A percentile compares a stretch with the other conserved stretches of the same genome.
Conservation (phyloP, 1,140 invertebrate genomes). For the Lepidurus arcticus region DNA sequence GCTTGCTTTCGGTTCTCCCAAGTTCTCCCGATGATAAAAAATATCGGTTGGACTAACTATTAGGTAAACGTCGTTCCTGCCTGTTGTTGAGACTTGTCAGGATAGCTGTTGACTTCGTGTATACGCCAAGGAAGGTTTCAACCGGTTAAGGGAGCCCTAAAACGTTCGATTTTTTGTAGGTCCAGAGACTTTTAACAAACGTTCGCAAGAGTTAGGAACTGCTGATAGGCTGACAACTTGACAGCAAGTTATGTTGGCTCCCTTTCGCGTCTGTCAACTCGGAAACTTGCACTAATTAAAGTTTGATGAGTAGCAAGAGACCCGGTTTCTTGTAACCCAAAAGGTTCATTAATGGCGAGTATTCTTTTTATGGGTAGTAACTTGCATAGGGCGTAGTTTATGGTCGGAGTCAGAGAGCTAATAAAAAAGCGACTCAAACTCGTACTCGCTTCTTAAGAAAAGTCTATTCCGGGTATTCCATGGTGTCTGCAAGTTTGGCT, state of each 20-base stretch:
- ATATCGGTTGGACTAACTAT: too few species aligned
- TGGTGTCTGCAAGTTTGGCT: background rate
- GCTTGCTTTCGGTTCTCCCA: too few species aligned
- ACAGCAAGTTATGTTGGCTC: slow-evolving; percentile 13
- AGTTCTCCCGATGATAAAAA: too few species aligned
- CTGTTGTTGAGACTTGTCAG: too few species aligned
- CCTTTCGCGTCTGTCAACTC: background rate
- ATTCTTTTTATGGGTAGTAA: background rate
- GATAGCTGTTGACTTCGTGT: too few species aligned
- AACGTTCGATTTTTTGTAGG: background rate
- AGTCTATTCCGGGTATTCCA: background rate
- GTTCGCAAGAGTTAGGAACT: background rate
- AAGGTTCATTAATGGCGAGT: slow-evolving; percentile 9
- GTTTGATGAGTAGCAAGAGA: background rate
- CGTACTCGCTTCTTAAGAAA: background rate
- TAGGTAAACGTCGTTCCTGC: too few species aligned
- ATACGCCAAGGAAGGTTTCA: background rate
- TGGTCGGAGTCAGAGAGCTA: background rate
- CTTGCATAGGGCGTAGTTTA: background rate
- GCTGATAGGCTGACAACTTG: background rate
- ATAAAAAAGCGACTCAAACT: background rate
- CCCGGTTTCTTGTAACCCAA: background rate
- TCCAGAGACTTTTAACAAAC: background rate
- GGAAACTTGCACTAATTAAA: background rate
- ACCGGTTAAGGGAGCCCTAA: background rate